phyloP scores from a whole-genome alignment of 2,797 vertebrate genomes.

The Aselliscus stoliczkanus region DNA sequence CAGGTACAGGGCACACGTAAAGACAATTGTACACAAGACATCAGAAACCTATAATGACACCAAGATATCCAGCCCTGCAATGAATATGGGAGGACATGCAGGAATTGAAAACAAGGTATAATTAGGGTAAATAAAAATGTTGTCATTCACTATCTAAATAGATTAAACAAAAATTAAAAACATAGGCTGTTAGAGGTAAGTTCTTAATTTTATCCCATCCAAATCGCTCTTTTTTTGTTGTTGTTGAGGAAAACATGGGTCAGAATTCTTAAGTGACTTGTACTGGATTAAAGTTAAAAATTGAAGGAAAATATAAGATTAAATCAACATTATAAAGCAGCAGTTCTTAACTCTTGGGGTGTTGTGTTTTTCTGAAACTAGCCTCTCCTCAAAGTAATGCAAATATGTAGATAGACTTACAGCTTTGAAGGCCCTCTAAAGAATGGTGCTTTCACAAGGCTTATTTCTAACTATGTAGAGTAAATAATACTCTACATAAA shows the following conservation, averaged over 20 bases:
- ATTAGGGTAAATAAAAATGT: not conserved
- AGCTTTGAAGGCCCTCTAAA: not conserved
- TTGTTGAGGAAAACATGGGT: not conserved
- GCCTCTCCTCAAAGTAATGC: not conserved
- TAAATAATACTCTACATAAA: not conserved
- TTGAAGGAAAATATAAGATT: not conserved
- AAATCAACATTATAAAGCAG: not conserved
- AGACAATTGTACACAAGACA: not conserved
- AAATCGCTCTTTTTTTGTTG: not conserved
- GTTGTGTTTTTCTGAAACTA: not conserved
- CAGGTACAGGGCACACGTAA: too few species aligned
- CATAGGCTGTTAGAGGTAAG: not conserved
- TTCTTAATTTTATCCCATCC: not conserved
- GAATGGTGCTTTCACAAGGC: not conserved
- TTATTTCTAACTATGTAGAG: not conserved
- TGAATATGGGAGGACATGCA: not conserved
- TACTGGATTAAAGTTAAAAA: not conserved
- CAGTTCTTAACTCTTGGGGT: not conserved
- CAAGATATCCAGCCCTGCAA: not conserved
- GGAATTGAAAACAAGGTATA: not conserved
- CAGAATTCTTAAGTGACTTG: not conserved
- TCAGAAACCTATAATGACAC: not conserved
- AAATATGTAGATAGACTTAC: not conserved
- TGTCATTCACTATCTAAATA: not conserved
- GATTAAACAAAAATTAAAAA: not conserved